Conservation (phyloP, 2,797 vertebrate genomes). For the Eleutherodactylus coqui region DNA sequence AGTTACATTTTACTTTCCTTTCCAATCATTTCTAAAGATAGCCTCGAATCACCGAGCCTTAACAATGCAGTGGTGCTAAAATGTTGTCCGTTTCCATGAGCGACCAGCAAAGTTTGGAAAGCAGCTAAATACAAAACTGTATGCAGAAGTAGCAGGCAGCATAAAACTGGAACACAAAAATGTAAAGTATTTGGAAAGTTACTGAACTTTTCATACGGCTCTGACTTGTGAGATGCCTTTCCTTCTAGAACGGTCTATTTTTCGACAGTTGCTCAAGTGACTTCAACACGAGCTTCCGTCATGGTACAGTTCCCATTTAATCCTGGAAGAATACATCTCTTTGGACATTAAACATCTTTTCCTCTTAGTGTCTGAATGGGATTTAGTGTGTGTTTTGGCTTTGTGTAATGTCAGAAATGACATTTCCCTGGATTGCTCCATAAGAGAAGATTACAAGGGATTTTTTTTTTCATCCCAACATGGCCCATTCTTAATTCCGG, state of each 20-base stretch:
- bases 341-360: neutral
- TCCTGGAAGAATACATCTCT: neutral
- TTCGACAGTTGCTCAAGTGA: neutral
- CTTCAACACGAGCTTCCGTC: neutral
- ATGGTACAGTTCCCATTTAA: neutral
- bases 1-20: neutral
- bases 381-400: too few relatives aligned
- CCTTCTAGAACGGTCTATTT: neutral
- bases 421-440: neutral
- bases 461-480: neutral
- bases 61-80: neutral
- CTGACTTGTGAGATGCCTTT: neutral
- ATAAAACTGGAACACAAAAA: neutral
- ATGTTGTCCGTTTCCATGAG: neutral
- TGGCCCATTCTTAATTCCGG: slow-evolving; percentile 20
- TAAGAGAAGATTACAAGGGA: neutral
- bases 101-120: neutral
- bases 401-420: neutral
- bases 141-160: neutral
- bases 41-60: neutral
- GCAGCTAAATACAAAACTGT: neutral
- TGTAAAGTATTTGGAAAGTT: neutral
- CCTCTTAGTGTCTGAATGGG: neutral
- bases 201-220: neutral
- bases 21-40: neutral